A percentile compares a stretch with the other conserved stretches of the same genome.
Evolutionary conservation across 2,888 invertebrate genomes (phyloP).

Genomic region (Dendrolimus houi): DNA sequence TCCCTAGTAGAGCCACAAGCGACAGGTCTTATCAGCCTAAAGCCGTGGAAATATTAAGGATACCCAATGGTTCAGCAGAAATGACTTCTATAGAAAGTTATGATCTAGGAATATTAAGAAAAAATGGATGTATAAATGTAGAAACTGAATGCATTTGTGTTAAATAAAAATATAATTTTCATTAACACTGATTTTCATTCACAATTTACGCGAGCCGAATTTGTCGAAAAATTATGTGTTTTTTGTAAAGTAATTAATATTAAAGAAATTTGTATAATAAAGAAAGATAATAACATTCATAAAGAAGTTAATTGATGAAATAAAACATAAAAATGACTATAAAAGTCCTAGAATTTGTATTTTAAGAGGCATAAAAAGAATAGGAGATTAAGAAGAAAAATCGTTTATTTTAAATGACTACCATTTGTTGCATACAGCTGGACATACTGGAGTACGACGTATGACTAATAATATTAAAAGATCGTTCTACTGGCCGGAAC

Average conservation of each 20-base stretch:
- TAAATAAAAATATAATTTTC: neutral
- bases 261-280: too few species aligned
- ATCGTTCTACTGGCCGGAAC: slow-evolving; percentile 12
- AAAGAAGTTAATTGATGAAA: too few species aligned
- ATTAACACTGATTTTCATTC: too few species aligned
- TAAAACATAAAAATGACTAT: too few species aligned
- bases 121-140: neutral
- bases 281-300: too few species aligned
- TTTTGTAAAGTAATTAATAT: neutral
- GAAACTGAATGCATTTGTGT: neutral
- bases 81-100: neutral
- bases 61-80: too few species aligned
- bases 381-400: too few species aligned
- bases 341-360: too few species aligned
- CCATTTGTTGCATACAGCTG: slow-evolving; percentile 3
- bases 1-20: too few species aligned
- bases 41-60: slow-evolving; percentile 4
- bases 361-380: too few species aligned
- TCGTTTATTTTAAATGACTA: too few species aligned
- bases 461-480: slow-evolving; percentile 17
- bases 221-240: slow-evolving; percentile 1
- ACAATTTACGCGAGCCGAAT: slow-evolving; percentile 1
- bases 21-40: slow-evolving; percentile 6
- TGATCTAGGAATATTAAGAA: neutral
- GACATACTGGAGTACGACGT: slow-evolving; percentile 11